These are phyloP conservation scores for Morpho deidamia DNA, from an alignment of 2,888 invertebrate genomes.

Conservation along the genomic window DNA sequence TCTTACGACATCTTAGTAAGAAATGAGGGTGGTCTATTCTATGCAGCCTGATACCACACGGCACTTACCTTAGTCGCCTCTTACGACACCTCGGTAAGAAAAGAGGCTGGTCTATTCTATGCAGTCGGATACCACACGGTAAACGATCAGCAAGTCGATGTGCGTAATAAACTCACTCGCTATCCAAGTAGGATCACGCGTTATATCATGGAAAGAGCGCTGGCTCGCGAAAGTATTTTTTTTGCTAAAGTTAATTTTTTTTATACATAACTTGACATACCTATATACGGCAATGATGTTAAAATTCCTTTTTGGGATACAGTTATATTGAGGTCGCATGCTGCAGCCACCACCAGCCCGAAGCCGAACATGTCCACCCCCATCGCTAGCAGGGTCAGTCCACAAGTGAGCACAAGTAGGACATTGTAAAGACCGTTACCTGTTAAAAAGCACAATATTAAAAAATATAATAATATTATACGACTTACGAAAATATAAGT, in stretches of 20 bases:
- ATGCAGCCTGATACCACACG: too few species aligned
- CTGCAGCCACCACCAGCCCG: constrained; percentile 75
- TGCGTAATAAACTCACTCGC: not conserved
- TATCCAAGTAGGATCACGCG: not conserved
- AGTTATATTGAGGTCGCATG: constrained; percentile 74
- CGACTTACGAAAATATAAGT: too few species aligned
- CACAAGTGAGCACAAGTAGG: constrained; percentile 48
- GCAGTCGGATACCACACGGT: too few species aligned
- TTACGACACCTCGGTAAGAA: too few species aligned
- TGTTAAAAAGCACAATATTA: constrained; percentile 23
- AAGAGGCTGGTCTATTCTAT: too few species aligned
- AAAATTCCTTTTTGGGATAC: constrained; percentile 76
- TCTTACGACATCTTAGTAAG: too few species aligned
- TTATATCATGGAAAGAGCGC: too few species aligned
- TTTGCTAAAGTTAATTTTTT: not conserved
- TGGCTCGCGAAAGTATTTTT: too few species aligned
- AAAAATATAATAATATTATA: too few species aligned
- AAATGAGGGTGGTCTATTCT: too few species aligned
- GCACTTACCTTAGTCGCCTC: too few species aligned
- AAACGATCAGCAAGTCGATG: too few species aligned
- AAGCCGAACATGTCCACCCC: constrained; percentile 78
- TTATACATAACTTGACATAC: constrained; percentile 38
- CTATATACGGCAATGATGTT: constrained; percentile 76
- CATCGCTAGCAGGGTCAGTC: constrained; percentile 72
- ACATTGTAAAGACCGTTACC: constrained; percentile 65